Base-by-base conservation (phyloP, 2,113 vertebrate species). In the Euleptes europaea region DNA sequence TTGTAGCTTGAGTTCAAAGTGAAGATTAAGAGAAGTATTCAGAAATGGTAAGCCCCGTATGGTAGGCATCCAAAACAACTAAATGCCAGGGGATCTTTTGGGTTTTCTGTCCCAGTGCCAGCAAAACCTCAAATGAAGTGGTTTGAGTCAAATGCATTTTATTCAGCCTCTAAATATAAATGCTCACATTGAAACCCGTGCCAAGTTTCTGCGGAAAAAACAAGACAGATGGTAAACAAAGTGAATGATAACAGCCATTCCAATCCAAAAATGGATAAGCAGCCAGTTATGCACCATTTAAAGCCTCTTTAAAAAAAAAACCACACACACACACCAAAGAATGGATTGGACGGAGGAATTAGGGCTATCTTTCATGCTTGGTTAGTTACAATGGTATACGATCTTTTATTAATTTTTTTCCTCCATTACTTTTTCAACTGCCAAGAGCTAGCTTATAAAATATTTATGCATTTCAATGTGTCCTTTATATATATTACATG, bases 151-250 rank as follows among this genome's bases (percentile, higher is more conserved):
- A 91, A 91, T 93, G 35, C 87, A 92, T 82, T 93, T 94, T 92
- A 93, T 91, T 90, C 88, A 90, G 74, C 92, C 86, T 87, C 89
- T 93, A 92, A 91, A 78, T 88, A 88, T 92, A 95, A 92, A 94
- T 94, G 92, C 90, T 66, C 71, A 74, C 70, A 86, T 38, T 1
- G 89, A 83, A 94, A 92, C 88, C 82, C 74, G 72, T 69, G 91
- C 91, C 91, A 92, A 70, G 77, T 73, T 88, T 69, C 19, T 94
- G 12, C 21, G 67, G 14, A 40, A 19, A 54, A 80, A 79, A 9
- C 88, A 78, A 93, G 93, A 86, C 89, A 94, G 89, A 92, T 93
- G 92, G 93, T 91, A 91, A 93, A 70, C 80, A 87, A 92, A 93
- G 88, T 42, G 91, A 91, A 91, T 73, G 87, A 51, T 93, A 90